phyloP scores from a whole-genome alignment of 2,797 vertebrate species.

The Gobio occitaniae region DNA sequence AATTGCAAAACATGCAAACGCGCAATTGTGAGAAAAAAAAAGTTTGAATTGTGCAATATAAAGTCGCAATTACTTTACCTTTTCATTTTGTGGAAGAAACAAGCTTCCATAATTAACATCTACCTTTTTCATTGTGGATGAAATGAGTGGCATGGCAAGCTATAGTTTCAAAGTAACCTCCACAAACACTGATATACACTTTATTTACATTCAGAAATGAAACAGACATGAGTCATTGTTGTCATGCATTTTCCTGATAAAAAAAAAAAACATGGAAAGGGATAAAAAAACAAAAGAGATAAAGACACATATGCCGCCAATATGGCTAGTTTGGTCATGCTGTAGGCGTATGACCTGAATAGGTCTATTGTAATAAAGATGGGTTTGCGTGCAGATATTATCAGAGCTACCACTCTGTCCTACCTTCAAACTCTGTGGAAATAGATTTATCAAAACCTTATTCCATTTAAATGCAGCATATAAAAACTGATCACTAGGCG shows the following conservation, averaged over 20 bases:
- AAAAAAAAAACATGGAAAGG: conserved; percentile 3
- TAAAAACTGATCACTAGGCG: not conserved
- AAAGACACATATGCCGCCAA: conserved; percentile 1
- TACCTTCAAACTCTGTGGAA: conserved; percentile 4
- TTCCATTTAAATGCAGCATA: not conserved
- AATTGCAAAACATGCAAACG: no score
- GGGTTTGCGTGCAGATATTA: conserved; percentile 58
- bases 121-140: not conserved
- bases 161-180: not conserved
- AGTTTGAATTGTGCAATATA: no score
- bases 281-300: not conserved
- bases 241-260: conserved; percentile 24
- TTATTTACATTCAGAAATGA: not conserved
- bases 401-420: conserved; percentile 51
- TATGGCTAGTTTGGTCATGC: conserved; percentile 27
- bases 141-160: not conserved
- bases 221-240: not conserved
- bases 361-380: conserved; percentile 51
- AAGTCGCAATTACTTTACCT: not conserved
- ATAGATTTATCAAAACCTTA: conserved; percentile 5
- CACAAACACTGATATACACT: not conserved
- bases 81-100: not conserved
- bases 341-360: conserved; percentile 45
- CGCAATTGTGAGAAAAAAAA: no score
- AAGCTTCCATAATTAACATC: not conserved